A percentile compares a stretch with the other conserved stretches of the same genome.
Evolutionary conservation across 2,113 vertebrate genomes (phyloP).

Genomic region (Willisornis vidua): DNA sequence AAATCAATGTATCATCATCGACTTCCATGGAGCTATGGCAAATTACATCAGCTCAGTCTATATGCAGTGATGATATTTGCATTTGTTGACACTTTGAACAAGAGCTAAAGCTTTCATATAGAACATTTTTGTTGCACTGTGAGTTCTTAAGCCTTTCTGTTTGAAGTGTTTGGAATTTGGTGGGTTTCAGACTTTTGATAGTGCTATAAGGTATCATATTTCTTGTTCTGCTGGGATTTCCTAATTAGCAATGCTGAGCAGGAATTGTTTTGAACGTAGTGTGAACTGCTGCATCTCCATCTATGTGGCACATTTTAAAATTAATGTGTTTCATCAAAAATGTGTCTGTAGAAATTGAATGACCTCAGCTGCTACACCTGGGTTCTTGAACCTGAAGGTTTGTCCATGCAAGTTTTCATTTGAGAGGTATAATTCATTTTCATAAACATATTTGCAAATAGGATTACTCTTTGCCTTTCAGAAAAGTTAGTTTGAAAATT

Average conservation of each 20-base stretch:
- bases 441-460: background rate
- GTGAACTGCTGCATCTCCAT: background rate
- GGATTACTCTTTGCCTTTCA: background rate
- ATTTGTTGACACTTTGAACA: background rate
- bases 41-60: background rate
- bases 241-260: slow-evolving; percentile 20
- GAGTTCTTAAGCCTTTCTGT: background rate
- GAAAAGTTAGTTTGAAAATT: background rate
- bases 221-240: background rate
- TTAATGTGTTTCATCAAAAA: slow-evolving; percentile 29
- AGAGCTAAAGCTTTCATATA: background rate
- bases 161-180: background rate
- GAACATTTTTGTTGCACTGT: slow-evolving; percentile 4
- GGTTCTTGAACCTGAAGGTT: slow-evolving; percentile 1
- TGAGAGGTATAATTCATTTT: background rate
- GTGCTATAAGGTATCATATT: background rate
- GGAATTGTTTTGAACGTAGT: background rate
- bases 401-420: background rate
- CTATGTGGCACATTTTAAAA: slow-evolving; percentile 2
- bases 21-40: background rate
- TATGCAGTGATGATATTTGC: background rate
- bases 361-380: background rate
- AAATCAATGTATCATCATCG: slow-evolving; percentile 32
- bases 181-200: background rate
- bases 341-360: background rate